Evolutionary conservation across 2,888 invertebrate species (phyloP), one percentile per base, ranked within the genome.

Genomic region (Cheilosia impressa): DNA sequence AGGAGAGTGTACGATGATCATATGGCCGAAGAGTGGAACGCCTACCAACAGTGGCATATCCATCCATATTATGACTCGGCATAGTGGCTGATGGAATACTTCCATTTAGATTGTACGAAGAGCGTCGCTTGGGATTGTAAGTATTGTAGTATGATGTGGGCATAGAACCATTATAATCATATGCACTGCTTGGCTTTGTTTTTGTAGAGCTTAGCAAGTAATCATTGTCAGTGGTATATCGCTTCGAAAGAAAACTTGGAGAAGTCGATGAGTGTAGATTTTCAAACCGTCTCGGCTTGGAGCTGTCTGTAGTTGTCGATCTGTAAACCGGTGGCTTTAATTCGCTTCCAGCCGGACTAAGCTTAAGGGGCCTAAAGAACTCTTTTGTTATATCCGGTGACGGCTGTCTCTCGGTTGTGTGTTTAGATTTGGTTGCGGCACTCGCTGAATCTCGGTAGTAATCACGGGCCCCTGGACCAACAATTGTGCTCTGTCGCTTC

Each of bases 401-500:
- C 24, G 89, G 88, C 4, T 89, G 89, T 10, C 91, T 90, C 22
- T 91, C 89, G 2, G 88, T 88, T 6, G 87, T 17, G 17, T 60
- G 4, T 63, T 89, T 89, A 22, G 89, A 17, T 73, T 90, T 90
- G 4, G 87, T 90, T 31, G 81, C 4, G 10, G 66, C 31, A 41
- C 45, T 60, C 4, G 79, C 68, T 31, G 88, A 77, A 65, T 92
- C 92, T 2, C 92, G 90, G 73, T 92, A 92, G 66, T 94, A 95
- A 84, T 95, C 94, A 3, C 93, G 91, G 6, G 94, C 94, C 7
- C 90, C 89, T 7, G 95, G 94, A 19, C 94, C 94, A 10, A 95
- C 95, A 87, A 95, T 92, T 88, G 94, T 95, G 89, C 95, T 95
- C 89, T 95, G 95, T 87, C 96, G 93, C 80, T 95, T 93, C 87